Percentiles rank a stretch among this genome's conserved stretches.
Evolutionary conservation across 2,113 vertebrate genomes (phyloP).

Genomic region (Elephas maximus): DNA sequence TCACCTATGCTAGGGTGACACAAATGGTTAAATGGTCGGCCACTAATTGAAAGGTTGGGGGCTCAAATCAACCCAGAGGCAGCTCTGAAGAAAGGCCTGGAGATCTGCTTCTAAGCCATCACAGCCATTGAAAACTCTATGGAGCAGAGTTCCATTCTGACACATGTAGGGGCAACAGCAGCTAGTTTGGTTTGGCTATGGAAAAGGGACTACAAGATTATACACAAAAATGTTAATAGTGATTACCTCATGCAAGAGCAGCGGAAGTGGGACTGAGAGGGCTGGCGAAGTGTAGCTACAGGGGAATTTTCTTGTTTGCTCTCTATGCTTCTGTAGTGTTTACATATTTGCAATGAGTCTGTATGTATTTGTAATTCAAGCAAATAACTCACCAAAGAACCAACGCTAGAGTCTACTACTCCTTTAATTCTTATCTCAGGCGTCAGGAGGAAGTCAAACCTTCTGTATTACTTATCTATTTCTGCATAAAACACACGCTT

Average conservation of each 20-base stretch:
- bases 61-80: no score
- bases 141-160: no score
- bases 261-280: background rate
- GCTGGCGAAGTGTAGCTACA: background rate
- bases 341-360: background rate
- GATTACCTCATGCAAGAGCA: background rate
- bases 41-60: no score
- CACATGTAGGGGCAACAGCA: no score
- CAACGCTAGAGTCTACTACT: background rate
- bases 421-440: background rate
- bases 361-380: conserved; percentile 34
- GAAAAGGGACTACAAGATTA: background rate
- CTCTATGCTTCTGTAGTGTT: background rate
- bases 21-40: no score
- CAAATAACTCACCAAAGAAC: background rate
- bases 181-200: no score
- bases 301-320: background rate
- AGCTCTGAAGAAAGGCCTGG: no score
- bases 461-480: background rate
- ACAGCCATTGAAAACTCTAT: no score
- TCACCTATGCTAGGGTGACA: background rate
- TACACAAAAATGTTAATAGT: background rate
- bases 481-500: background rate
- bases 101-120: no score
- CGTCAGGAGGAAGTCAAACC: background rate